Evolutionary conservation across 2,113 vertebrate species (phyloP).

Genomic region (Solea solea): DNA sequence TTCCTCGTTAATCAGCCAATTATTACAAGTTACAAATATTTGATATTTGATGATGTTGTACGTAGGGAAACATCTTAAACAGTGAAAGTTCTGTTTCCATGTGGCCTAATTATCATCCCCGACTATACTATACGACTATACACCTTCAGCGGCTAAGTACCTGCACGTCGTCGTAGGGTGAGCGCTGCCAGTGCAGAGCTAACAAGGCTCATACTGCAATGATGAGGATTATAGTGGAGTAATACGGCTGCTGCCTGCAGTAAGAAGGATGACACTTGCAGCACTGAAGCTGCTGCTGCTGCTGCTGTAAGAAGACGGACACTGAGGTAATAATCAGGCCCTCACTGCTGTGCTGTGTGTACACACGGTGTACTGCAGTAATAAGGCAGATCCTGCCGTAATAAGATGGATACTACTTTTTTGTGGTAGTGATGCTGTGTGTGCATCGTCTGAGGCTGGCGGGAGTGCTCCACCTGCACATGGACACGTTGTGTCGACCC

Average conservation of each 20-base stretch:
- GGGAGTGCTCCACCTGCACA: slow-evolving; percentile 46
- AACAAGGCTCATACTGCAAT: slow-evolving; percentile 31
- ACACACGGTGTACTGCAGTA: slow-evolving; percentile 35
- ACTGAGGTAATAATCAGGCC: slow-evolving; percentile 24
- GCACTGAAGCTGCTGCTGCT: slow-evolving; percentile 13
- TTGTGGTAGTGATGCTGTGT: slow-evolving; percentile 19
- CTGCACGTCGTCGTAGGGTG: not conserved
- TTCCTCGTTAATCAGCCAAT: no score
- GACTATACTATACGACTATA: not conserved
- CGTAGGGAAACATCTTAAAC: no score
- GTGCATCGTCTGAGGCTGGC: slow-evolving; percentile 35
- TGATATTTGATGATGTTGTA: no score
- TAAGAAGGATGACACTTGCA: slow-evolving; percentile 51
- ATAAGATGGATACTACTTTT: slow-evolving; percentile 28
- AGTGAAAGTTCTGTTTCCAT: no score
- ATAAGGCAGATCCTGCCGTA: slow-evolving; percentile 53
- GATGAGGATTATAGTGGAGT: slow-evolving; percentile 53
- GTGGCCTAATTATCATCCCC: not conserved
- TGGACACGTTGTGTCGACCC: slow-evolving; percentile 74
- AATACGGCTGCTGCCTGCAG: slow-evolving; percentile 50
- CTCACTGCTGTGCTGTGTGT: slow-evolving; percentile 14
- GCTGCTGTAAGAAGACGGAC: slow-evolving; percentile 42
- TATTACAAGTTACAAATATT: no score
- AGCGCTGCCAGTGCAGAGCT: slow-evolving; percentile 11
- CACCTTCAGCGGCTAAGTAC: slow-evolving; percentile 1